Conservation (phyloP, 1,140 invertebrate genomes). For the Hydropsyche tenuis region DNA sequence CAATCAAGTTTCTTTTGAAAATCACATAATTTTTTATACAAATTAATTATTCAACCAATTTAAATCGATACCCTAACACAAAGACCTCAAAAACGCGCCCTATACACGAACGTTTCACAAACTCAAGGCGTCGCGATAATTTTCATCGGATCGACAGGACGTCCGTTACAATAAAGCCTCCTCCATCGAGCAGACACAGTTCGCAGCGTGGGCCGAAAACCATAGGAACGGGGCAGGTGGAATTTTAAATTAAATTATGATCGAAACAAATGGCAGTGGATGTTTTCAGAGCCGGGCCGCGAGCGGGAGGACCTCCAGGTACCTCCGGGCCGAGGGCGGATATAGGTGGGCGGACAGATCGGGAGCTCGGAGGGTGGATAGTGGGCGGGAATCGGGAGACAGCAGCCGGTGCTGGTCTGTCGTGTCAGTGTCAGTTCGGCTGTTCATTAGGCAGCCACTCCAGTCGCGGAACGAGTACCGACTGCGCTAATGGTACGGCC, state of each 20-base stretch:
- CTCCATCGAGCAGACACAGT: neutral
- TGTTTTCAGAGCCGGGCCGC: neutral
- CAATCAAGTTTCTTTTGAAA: too few relatives aligned
- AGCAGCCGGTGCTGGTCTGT: slow-evolving; percentile 2
- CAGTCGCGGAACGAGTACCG: slow-evolving; percentile 11
- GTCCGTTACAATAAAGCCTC: neutral
- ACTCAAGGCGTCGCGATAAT: neutral
- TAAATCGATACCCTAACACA: too few relatives aligned
- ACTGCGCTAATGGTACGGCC: slow-evolving; percentile 12
- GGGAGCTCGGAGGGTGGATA: neutral
- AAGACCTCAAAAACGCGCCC: too few relatives aligned
- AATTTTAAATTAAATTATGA: slow-evolving; percentile 30
- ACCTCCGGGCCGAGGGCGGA: neutral
- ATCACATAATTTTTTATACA: too few relatives aligned
- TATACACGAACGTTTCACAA: neutral
- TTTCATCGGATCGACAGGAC: neutral
- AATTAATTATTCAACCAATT: too few relatives aligned
- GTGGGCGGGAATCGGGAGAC: slow-evolving; percentile 12
- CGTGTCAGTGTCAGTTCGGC: slow-evolving; percentile 37
- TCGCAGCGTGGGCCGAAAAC: neutral
- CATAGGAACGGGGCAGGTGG: neutral
- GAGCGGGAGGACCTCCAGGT: neutral
- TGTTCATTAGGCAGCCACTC: slow-evolving; percentile 30
- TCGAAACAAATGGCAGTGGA: slow-evolving; percentile 9
- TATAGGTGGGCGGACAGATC: neutral